phyloP scores from a whole-genome alignment of 2,888 invertebrate genomes.

The Drosophila pseudotalamancana region DNA sequence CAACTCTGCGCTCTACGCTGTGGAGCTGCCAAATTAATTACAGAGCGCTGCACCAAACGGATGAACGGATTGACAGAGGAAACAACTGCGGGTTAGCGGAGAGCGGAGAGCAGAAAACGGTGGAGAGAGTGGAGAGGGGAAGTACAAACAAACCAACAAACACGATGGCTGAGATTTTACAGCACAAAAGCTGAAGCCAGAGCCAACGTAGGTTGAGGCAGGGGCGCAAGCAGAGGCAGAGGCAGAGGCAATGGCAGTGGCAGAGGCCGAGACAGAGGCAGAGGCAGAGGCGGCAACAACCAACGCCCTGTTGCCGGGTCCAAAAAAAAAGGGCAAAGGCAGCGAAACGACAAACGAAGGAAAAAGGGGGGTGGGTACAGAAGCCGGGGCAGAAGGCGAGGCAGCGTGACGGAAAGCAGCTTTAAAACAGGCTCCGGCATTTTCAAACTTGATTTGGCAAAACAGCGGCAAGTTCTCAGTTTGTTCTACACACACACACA shows the following conservation, averaged over 20 bases:
- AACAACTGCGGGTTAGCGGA: neutral
- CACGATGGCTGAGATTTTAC: slow-evolving; percentile 39
- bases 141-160: slow-evolving; percentile 27
- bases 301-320: slow-evolving; percentile 43
- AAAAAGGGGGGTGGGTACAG: neutral
- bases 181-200: slow-evolving; percentile 25
- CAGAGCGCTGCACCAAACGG: slow-evolving; percentile 71
- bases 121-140: neutral
- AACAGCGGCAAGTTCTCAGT: slow-evolving; percentile 37
- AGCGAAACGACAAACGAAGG: neutral
- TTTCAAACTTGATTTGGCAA: slow-evolving; percentile 68
- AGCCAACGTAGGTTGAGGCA: slow-evolving; percentile 3
- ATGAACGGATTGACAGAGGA: slow-evolving; percentile 43
- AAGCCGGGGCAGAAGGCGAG: neutral
- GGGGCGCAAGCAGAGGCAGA: neutral
- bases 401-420: slow-evolving; percentile 39
- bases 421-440: slow-evolving; percentile 59
- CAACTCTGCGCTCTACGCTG: slow-evolving; percentile 16
- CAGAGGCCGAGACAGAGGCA: neutral
- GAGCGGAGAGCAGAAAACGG: neutral
- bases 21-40: slow-evolving; percentile 74
- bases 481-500: slow-evolving; percentile 16
- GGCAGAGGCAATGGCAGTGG: slow-evolving; percentile 2
- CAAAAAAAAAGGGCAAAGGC: slow-evolving; percentile 29
- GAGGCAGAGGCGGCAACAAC: slow-evolving; percentile 31